Evolutionary conservation across 2,888 invertebrate species (phyloP), one percentile per base, ranked within the genome.

Genomic region (Trichopoda pennipes): DNA sequence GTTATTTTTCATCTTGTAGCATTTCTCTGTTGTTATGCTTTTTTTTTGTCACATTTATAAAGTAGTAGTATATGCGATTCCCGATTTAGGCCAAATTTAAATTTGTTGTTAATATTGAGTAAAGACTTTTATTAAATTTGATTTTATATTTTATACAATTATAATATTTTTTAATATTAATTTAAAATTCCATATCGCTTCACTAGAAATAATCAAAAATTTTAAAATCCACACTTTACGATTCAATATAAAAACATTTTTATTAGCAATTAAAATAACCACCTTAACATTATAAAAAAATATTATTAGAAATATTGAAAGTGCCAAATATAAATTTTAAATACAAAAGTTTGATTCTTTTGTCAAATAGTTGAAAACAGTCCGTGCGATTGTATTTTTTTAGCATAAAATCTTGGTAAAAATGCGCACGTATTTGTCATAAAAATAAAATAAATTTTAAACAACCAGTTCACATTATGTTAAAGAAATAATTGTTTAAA

Each of bases 211-310:
- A 51, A 21, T 19, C 16, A 17, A 42, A 16, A 61, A 16, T 61
- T 72, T 0, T 23, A 14, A 60, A 55, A 4, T 3, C n/a, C 23
- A 47, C 19, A 69, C 38, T 49, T 56, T 60, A 19, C 6, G 28
- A 19, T 3, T 17, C 4, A 53, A 44, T 53, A 55, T 61, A 47
- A 55, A 64, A 49, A 51, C 49, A 70, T 21, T 58, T 49, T 78
- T 58, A 78, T 77, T 61, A 53, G 21, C 38, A 73, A 73, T 73
- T 73, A 53, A 81, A 73, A 47, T 68, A 51, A 17, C 4, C 77
- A 81, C 77, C 74, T 74, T 51, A 77, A 77, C 68, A 68, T 49
- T 73, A 49, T 72, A 69, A 76, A 14, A 19, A 47, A 53, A 61
- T n/a, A 49, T 12, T 77, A 72, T 61, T 76, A 76, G 38, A 68